phyloP scores from a whole-genome alignment of 2,797 vertebrate genomes.

The Phylloscopus collybita region DNA sequence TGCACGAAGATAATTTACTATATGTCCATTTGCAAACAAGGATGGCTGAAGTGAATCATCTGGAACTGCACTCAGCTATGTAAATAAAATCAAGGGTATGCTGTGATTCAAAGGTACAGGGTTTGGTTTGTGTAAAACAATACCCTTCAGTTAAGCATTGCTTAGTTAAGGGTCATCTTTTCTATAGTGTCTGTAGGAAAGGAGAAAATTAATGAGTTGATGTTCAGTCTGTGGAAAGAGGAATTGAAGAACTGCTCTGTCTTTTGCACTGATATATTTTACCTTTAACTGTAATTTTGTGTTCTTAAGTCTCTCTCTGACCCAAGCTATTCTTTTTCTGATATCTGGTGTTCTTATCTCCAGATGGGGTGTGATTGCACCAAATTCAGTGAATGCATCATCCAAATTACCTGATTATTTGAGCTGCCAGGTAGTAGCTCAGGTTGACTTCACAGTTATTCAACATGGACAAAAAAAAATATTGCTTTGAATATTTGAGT shows the following conservation, averaged over 20 bases:
- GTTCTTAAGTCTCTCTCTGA: neutral
- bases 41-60: neutral
- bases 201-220: neutral
- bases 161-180: neutral
- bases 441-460: neutral
- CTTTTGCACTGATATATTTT: neutral
- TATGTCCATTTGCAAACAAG: neutral
- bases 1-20: neutral
- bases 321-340: neutral
- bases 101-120: neutral
- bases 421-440: neutral
- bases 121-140: neutral
- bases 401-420: neutral
- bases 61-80: neutral
- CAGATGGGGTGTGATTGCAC: neutral
- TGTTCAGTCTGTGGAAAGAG: neutral
- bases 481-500: neutral
- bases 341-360: neutral
- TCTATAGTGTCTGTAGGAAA: neutral
- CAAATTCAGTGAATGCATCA: neutral
- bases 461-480: neutral
- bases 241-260: neutral
- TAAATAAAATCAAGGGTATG: neutral
- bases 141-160: neutral
- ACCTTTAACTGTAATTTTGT: neutral